Evolutionary conservation across 23 tunicate species (phyloP), one percentile per base, ranked within the genome.

Genomic region (Trididemnum miniatum): DNA sequence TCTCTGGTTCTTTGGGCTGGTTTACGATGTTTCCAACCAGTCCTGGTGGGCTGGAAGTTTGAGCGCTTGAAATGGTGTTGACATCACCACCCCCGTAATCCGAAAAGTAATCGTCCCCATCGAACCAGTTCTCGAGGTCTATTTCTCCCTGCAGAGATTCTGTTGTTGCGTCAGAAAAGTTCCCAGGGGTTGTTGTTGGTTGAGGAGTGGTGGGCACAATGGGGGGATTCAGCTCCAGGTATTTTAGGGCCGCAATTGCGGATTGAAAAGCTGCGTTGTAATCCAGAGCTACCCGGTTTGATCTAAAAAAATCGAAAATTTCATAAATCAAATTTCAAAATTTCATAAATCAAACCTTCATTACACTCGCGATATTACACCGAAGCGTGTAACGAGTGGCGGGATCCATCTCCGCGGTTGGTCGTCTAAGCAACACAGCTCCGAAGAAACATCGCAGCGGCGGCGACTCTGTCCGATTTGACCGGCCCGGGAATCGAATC

Each of bases 181-280:
- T 22, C 7, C 32, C 25, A 51, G 82, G 50, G 0, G 79, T 72
- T 0, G 98, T 40, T 32, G 94, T 22, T 26, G 82, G 34, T 0
- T 88, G 78, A 22, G 63, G 18, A 5, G 81, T 31, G 22, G 95
- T 92, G 0, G 97, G 77, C 15, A 81, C 83, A 20, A 72, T 20
- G 0, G 93, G 96, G 2, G 99, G 99, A 65, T 87, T 36, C 34
- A 90, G 63, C 39, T 89, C 86, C 5, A 86, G 52, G 35, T 86
- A 86, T 36, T 71, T 54, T 2, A 89, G 80, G 71, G 85, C 99
- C 20, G 92, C 99, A 20, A 95, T 78, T 0, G 99, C 87, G 37
- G 89, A 75, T 65, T 96, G 99, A 71, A 86, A 96, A 25, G 89
- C 84, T 1, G 99, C 99, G 79, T 96, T 96, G 86, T 91, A 89